phyloP scores from a whole-genome alignment of 1,140 invertebrate species.

The Hylaeus anthracinus region DNA sequence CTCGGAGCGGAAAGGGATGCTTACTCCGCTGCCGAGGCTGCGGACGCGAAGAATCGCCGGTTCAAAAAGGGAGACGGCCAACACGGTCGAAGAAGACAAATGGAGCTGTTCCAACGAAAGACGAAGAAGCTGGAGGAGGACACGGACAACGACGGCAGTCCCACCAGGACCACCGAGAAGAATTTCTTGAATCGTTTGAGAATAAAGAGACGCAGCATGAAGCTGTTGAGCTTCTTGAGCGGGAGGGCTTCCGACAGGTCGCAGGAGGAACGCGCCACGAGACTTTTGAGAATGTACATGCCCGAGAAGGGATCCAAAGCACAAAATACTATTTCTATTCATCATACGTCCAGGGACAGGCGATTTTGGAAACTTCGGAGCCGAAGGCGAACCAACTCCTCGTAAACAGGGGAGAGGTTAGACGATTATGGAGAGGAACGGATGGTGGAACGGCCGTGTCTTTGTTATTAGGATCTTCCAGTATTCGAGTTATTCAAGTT shows the following conservation, averaged over 20 bases:
- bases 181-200: slow-evolving; percentile 70
- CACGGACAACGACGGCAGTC: slow-evolving; percentile 56
- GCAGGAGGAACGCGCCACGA: slow-evolving; percentile 74
- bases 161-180: slow-evolving; percentile 58
- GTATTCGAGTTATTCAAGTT: slow-evolving; percentile 62
- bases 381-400: slow-evolving; percentile 74
- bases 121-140: slow-evolving; percentile 63
- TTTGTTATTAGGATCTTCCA: slow-evolving; percentile 71
- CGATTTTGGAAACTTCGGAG: slow-evolving; percentile 78
- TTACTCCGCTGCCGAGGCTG: slow-evolving; percentile 24
- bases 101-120: slow-evolving; percentile 62
- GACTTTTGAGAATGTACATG: slow-evolving; percentile 73
- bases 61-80: slow-evolving; percentile 43
- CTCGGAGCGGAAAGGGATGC: slow-evolving; percentile 28
- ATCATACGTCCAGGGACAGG: slow-evolving; percentile 76
- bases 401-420: slow-evolving; percentile 43
- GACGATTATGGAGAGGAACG: neutral
- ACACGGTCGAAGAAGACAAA: slow-evolving; percentile 53
- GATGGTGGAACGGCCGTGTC: slow-evolving; percentile 49
- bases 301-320: slow-evolving; percentile 68
- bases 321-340: slow-evolving; percentile 78
- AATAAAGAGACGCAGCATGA: slow-evolving; percentile 71
- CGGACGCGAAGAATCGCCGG: slow-evolving; percentile 36
- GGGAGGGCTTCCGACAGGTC: slow-evolving; percentile 67
- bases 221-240: slow-evolving; percentile 73